Evolutionary conservation across 1,140 invertebrate genomes (phyloP), one percentile per base, ranked within the genome.

Genomic region (Samia ricini): DNA sequence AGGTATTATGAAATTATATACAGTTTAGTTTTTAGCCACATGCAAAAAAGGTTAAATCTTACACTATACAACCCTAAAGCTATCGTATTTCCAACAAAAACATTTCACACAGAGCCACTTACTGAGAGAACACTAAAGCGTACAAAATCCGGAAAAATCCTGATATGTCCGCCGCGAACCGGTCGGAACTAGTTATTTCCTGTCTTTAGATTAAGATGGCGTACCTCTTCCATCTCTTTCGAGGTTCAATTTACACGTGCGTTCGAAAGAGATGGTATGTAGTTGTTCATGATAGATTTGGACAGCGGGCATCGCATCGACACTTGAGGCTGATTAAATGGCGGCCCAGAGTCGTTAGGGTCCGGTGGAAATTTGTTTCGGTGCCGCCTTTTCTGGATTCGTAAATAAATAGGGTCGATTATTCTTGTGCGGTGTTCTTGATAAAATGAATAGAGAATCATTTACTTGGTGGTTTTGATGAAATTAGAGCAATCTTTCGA

Each of bases 311-410:
- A 72, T 76, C 74, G 71, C 75, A 80, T 86, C 81, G 79, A 77
- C 77, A 81, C 80, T 81, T 69, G 74, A 77, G 76, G 59, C 78
- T 84, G 83, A 84, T 86, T 84, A 85, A 86, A 86, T 77, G 77
- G 72, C 76, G 75, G 77, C 74, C 71, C 62, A 66, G 26, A 63
- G 68, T 79, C 81, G 81, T 84, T 80, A 79, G 67, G 75, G 63
- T 48, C 52, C 71, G 72, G 69, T 77, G 76, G 72, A 81, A 84
- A 85, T 86, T 86, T 83, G 80, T 82, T 82, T 77, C 71, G 67
- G 69, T 74, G n/a, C 33, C 33, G 79, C 77, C 77, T 77, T 73
- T 78, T 74, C 80, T 64, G 62, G 67, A 75, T 76, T 69, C 69
- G 72, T 67, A 70, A 76, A 77, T 77, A 79, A 83, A 81, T 78